These are phyloP conservation scores for Diadophis punctatus DNA, from an alignment of 2,113 vertebrate species.

Conservation along the genomic window DNA sequence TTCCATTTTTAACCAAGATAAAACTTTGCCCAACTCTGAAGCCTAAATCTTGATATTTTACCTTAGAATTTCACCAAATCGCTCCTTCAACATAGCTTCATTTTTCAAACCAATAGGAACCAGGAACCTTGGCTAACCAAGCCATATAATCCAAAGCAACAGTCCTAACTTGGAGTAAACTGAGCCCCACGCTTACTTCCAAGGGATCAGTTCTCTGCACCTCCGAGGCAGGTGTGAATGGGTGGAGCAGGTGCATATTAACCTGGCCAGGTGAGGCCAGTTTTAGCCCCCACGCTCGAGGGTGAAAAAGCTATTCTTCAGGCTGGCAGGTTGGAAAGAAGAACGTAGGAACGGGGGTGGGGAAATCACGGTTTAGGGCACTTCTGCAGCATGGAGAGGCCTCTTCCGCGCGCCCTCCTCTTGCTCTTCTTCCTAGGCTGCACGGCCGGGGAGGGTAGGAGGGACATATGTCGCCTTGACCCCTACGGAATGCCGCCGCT, in stretches of 20 bases:
- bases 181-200: not conserved
- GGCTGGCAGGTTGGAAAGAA: not conserved
- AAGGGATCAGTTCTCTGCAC: not conserved
- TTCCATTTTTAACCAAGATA: too few species aligned
- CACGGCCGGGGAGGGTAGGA: accelerated
- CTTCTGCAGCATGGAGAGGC: not conserved
- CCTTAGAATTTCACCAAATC: not conserved
- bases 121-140: not conserved
- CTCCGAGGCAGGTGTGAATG: not conserved
- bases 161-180: not conserved
- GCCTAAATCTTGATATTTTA: too few species aligned
- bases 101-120: not conserved
- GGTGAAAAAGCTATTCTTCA: not conserved
- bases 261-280: not conserved
- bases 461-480: conserved; percentile 58
- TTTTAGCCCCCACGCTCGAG: not conserved
- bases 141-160: not conserved
- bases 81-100: not conserved
- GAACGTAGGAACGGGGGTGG: too few species aligned
- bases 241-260: not conserved
- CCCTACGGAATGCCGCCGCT: conserved; percentile 36
- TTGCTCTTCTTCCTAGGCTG: not conserved
- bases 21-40: too few species aligned
- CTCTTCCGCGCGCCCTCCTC: not conserved
- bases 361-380: not conserved